These are phyloP conservation scores for Linnaemya tessellans DNA, from an alignment of 2,888 invertebrate genomes.

Conservation along the genomic window DNA sequence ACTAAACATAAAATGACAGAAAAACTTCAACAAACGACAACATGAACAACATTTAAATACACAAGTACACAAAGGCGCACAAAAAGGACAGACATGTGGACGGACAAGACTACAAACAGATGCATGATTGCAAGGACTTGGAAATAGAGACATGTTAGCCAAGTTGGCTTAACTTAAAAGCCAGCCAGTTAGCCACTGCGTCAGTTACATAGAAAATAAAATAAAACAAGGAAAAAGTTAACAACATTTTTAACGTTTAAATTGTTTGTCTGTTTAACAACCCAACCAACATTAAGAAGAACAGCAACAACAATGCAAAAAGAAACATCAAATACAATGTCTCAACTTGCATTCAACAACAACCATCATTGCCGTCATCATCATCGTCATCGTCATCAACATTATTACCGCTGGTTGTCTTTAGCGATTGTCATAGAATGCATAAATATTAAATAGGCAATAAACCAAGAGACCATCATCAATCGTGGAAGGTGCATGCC, in stretches of 20 bases:
- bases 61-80: background rate
- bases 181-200: slow-evolving; percentile 7
- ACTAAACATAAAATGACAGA: slow-evolving; percentile 61
- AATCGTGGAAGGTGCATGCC: slow-evolving; percentile 38
- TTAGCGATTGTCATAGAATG: slow-evolving; percentile 37
- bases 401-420: slow-evolving; percentile 33
- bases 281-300: slow-evolving; percentile 31
- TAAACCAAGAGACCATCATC: slow-evolving; percentile 35
- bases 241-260: slow-evolving; percentile 64
- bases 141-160: slow-evolving; percentile 55
- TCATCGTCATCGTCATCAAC: slow-evolving; percentile 25
- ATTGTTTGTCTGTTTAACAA: slow-evolving; percentile 62
- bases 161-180: slow-evolving; percentile 51
- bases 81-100: slow-evolving; percentile 15
- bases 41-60: slow-evolving; percentile 63
- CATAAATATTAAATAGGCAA: slow-evolving; percentile 54
- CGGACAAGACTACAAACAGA: slow-evolving; percentile 42
- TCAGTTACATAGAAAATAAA: background rate
- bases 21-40: slow-evolving; percentile 67
- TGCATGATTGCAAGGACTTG: slow-evolving; percentile 34
- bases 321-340: slow-evolving; percentile 64
- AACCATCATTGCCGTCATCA: slow-evolving; percentile 48
- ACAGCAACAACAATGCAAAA: slow-evolving; percentile 31
- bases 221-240: slow-evolving; percentile 38
- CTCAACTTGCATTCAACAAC: slow-evolving; percentile 68